These are phyloP conservation scores for Rhopalosiphum padi DNA, from an alignment of 1,140 invertebrate species.

Conservation along the genomic window DNA sequence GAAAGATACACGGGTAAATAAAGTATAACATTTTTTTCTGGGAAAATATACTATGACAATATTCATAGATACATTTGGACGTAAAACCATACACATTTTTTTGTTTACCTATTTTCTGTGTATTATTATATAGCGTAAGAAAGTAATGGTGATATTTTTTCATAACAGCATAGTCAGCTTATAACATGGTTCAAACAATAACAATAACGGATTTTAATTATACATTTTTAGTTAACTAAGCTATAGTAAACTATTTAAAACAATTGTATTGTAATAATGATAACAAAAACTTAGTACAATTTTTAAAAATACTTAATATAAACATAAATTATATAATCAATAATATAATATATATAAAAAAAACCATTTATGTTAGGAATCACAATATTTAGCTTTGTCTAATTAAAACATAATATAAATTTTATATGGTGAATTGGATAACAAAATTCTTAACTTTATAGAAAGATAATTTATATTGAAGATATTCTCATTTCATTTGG, in stretches of 20 bases:
- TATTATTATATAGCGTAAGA: background rate
- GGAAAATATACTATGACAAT: background rate
- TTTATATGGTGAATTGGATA: background rate
- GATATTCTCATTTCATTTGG: background rate
- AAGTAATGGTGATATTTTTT: background rate
- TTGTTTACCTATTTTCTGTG: background rate
- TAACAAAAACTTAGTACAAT: background rate
- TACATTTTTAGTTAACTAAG: background rate
- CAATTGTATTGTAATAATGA: background rate
- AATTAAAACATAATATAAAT: background rate
- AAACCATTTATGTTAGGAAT: background rate
- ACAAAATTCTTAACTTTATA: background rate
- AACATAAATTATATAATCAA: background rate
- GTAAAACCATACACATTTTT: background rate
- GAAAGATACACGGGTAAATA: background rate
- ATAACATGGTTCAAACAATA: background rate
- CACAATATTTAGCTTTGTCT: constrained; percentile 1
- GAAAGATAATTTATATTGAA: constrained; percentile 3
- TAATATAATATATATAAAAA: background rate
- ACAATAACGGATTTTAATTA: background rate
- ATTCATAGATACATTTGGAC: background rate
- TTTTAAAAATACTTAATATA: background rate
- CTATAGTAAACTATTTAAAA: background rate
- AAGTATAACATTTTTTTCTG: background rate
- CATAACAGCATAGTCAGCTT: background rate